phyloP scores from a whole-genome alignment of 1,140 invertebrate genomes.

The Bombus vancouverensis region DNA sequence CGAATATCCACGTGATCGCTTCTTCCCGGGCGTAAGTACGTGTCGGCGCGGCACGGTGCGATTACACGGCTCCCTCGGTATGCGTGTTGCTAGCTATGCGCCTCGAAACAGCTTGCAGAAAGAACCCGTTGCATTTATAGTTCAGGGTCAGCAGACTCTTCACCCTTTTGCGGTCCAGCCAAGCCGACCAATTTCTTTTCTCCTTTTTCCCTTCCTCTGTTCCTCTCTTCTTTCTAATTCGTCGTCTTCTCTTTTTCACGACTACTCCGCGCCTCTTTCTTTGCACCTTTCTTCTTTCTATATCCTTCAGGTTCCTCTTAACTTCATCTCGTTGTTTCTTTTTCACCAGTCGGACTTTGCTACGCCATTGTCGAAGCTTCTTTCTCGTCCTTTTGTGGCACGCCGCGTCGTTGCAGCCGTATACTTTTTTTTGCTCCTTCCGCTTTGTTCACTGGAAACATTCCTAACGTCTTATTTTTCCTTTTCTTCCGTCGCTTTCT shows the following conservation, averaged over 20 bases:
- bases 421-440: too few relatives aligned
- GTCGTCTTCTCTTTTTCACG: constrained; percentile 6
- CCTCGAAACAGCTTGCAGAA: constrained; percentile 50
- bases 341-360: background rate
- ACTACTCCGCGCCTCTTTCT: too few relatives aligned
- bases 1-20: constrained; percentile 31
- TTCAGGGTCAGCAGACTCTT: constrained; percentile 73
- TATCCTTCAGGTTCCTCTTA: background rate
- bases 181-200: constrained; percentile 46
- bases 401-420: background rate
- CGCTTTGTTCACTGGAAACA: background rate
- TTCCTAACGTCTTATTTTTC: background rate
- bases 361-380: constrained; percentile 10
- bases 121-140: constrained; percentile 70
- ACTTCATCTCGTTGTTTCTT: background rate
- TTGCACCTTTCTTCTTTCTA: background rate
- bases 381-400: background rate
- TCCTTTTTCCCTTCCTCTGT: background rate
- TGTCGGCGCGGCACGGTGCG: background rate
- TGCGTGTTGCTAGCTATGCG: constrained; percentile 45
- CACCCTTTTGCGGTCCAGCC: constrained; percentile 22
- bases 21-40: constrained; percentile 19
- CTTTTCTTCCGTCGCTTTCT: background rate
- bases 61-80: background rate
- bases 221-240: background rate